Evolutionary conservation across 35 echinoderm and acorn worm species (phyloP).

Genomic region (Ophiothrix spiculata): DNA sequence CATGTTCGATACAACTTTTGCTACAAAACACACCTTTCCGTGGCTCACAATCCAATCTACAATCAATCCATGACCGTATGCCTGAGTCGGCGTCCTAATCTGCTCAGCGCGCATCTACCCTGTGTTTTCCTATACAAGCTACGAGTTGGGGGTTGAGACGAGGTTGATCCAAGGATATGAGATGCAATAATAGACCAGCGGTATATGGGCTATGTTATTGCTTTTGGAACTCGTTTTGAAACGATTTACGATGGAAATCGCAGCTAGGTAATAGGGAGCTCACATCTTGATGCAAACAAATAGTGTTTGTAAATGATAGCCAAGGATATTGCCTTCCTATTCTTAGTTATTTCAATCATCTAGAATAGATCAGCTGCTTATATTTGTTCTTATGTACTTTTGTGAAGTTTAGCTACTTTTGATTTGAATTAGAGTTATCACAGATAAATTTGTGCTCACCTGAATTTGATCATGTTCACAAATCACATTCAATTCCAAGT

Average conservation of each 20-base stretch:
- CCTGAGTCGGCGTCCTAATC: conserved; percentile 10
- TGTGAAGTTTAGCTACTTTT: too few species aligned
- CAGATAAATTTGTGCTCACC: background rate
- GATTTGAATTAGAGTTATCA: background rate
- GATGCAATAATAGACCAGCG: conserved; percentile 6
- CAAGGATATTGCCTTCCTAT: background rate
- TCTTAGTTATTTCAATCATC: background rate
- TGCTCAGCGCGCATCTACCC: background rate
- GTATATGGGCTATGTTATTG: background rate
- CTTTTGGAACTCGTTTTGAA: background rate
- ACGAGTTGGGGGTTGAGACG: background rate
- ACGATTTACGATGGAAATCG: background rate
- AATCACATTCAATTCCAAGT: too few species aligned
- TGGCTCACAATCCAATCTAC: conserved; percentile 12
- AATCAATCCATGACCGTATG: conserved; percentile 4
- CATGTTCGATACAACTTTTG: background rate
- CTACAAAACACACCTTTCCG: background rate
- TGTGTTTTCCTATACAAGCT: background rate
- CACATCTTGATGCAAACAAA: background rate
- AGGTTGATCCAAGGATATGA: background rate
- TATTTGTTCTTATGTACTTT: background rate
- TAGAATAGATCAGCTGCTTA: too few species aligned
- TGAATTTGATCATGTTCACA: too few species aligned
- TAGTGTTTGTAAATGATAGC: conserved; percentile 6
- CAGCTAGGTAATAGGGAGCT: background rate